These are phyloP conservation scores for Meganola albula DNA, from an alignment of 2,888 invertebrate genomes.

Conservation along the genomic window DNA sequence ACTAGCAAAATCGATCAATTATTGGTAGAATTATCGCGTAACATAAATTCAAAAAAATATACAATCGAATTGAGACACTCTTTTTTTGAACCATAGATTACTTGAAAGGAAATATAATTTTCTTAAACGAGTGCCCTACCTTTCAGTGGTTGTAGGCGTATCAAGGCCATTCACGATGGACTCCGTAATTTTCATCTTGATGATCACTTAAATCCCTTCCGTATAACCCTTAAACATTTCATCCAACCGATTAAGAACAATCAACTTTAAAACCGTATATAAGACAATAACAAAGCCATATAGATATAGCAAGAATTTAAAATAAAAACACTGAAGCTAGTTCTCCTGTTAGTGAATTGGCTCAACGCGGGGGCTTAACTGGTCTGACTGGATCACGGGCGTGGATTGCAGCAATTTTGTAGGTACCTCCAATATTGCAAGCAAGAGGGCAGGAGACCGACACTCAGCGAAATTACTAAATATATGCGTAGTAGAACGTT, in stretches of 20 bases:
- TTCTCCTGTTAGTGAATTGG: constrained; percentile 38
- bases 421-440: constrained; percentile 55
- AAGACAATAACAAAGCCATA: too few relatives aligned
- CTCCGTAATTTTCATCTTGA: constrained; percentile 59
- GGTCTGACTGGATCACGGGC: constrained; percentile 57
- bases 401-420: constrained; percentile 69
- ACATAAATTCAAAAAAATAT: too few relatives aligned
- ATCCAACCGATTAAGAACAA: constrained; percentile 8
- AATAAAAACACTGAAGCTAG: constrained; percentile 38
- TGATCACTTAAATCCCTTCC: background rate
- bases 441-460: constrained; percentile 61
- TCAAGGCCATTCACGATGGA: constrained; percentile 33
- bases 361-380: constrained; percentile 47
- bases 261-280: constrained; percentile 15
- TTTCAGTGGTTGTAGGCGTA: constrained; percentile 29
- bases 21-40: too few relatives aligned
- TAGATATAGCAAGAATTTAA: too few relatives aligned
- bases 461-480: constrained; percentile 62
- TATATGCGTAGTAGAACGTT: too few relatives aligned
- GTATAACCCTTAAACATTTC: constrained; percentile 3
- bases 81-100: too few relatives aligned
- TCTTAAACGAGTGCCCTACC: constrained; percentile 23
- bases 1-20: too few relatives aligned
- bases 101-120: too few relatives aligned
- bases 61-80: too few relatives aligned